Conservation (phyloP, 2,888 invertebrate genomes). For the Mellilla xanthometata region DNA sequence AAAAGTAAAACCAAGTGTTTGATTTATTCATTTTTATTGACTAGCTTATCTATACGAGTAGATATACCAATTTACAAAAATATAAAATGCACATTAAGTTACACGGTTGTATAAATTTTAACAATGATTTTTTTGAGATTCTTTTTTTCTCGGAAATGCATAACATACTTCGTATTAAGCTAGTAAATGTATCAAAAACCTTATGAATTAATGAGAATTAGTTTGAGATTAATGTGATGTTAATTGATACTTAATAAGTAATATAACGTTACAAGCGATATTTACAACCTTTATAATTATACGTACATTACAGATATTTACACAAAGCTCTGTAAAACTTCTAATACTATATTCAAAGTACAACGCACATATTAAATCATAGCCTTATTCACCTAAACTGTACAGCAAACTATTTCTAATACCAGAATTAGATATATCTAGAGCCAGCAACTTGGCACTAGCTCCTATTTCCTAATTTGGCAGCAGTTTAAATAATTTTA, state of each 20-base stretch:
- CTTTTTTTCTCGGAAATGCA: background rate
- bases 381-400: conserved; percentile 16
- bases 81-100: conserved; percentile 50
- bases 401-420: too few species aligned
- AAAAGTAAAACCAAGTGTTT: background rate
- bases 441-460: too few species aligned
- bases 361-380: conserved; percentile 45
- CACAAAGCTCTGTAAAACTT: too few species aligned
- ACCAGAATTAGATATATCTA: too few species aligned
- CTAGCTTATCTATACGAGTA: conserved; percentile 59
- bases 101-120: conserved; percentile 1
- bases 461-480: too few species aligned
- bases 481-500: too few species aligned
- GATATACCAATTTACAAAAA: conserved; percentile 73
- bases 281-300: conserved; percentile 39
- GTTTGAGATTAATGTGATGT: conserved; percentile 44
- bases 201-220: conserved; percentile 22
- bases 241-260: conserved; percentile 39
- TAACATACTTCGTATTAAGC: conserved; percentile 18
- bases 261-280: conserved; percentile 27
- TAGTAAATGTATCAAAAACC: conserved; percentile 31
- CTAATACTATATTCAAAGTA: conserved; percentile 47
- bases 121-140: conserved; percentile 22
- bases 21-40: conserved; percentile 53
- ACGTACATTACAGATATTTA: conserved; percentile 30